Base-by-base conservation (phyloP, 2,113 vertebrate genomes). In the Oryzias woworae region DNA sequence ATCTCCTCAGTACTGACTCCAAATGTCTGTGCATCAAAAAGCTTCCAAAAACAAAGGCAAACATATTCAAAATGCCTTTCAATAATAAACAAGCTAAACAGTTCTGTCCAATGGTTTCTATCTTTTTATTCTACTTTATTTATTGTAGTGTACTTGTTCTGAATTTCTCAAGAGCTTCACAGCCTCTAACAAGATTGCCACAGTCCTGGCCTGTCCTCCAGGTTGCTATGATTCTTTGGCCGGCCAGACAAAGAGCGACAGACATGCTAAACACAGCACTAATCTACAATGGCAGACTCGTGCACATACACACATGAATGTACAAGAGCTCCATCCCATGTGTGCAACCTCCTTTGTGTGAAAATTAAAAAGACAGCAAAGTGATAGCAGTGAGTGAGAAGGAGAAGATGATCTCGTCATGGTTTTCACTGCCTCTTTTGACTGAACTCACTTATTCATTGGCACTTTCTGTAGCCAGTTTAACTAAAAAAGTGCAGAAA, bases 101-200 rank as follows among this genome's bases (percentile, higher is more conserved):
- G 15, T 60, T 2, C 17, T 7, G 26, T n/a, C 5, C 26, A 18
- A 17, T 7, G 48, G 44, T 36, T 14, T 28, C 48, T 1, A 3
- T 24, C 2, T 13, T 55, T 59, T 58, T 49, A 13, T 42, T 31
- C 4, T 7, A 13, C 12, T 57, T 13, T 4, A 44, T 56, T 53
- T 60, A 4, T 10, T 36, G 36, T 36, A 12, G 8, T 12, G 36
- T 36, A 36, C 8, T 36, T 2, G 10, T 36, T 36, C 36, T 36
- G 8, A 3, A 10, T 36, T 10, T 36, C 36, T 36, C 28, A 46
- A 69, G 81, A 66, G 87, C 87, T 88, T 89, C 78, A 88, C 56
- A 85, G 83, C 73, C 59, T 69, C 53, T 73, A 87, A 92, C 78
- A 83, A 87, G 91, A 92, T 91, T 90, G 76, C 71, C 81, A 85